Percentiles rank a stretch among this genome's conserved stretches.
These are phyloP conservation scores for Danio kyathit DNA, from an alignment of 2,797 vertebrate genomes.

Conservation along the genomic window DNA sequence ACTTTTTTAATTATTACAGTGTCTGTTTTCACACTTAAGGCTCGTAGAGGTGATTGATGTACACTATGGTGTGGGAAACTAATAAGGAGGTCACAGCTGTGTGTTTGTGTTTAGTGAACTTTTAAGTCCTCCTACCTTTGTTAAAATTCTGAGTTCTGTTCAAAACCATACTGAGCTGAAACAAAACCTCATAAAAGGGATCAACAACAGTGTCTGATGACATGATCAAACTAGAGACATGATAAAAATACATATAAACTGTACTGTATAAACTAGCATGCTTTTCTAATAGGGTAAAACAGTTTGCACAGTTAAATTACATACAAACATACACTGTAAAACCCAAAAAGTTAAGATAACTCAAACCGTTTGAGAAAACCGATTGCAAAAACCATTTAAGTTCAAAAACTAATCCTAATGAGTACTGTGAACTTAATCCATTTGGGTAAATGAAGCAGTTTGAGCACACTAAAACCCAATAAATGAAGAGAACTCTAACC, in stretches of 20 bases:
- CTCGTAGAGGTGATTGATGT: slow-evolving; percentile 31
- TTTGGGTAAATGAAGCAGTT: too few relatives aligned
- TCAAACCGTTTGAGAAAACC: too few relatives aligned
- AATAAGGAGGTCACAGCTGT: slow-evolving; percentile 19
- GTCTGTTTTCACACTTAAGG: slow-evolving; percentile 40
- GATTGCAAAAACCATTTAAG: too few relatives aligned
- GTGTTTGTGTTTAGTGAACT: slow-evolving; percentile 16
- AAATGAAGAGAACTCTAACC: too few relatives aligned
- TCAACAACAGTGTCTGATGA: neutral
- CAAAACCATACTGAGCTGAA: neutral
- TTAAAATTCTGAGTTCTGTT: neutral
- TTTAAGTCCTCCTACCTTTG: neutral
- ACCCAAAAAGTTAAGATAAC: too few relatives aligned
- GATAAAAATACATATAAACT: neutral
- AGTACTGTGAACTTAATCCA: too few relatives aligned
- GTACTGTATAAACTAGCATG: too few relatives aligned
- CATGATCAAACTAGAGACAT: neutral
- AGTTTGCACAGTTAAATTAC: too few relatives aligned
- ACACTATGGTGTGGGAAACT: slow-evolving; percentile 33
- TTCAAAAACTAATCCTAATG: too few relatives aligned
- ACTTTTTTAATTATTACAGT: slow-evolving; percentile 30
- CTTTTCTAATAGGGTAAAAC: too few relatives aligned
- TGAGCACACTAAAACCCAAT: too few relatives aligned
- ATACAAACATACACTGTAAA: neutral
- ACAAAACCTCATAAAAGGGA: neutral